Percentiles rank a stretch among this genome's conserved stretches.
These are phyloP conservation scores for Dicentrarchus labrax DNA, from an alignment of 2,113 vertebrate genomes.

Conservation along the genomic window DNA sequence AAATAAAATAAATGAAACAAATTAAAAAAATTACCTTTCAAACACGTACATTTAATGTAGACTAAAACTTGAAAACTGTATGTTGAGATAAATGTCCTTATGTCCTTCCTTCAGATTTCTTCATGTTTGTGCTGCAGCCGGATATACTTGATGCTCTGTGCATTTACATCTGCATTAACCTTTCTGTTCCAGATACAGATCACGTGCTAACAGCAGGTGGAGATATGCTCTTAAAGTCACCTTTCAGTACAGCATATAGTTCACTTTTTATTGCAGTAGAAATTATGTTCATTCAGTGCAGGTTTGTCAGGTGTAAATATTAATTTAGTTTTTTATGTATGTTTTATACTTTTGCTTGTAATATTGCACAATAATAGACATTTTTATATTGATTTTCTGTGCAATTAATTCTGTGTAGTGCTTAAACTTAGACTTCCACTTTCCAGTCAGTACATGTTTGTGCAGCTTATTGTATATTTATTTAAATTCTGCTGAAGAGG, in stretches of 20 bases:
- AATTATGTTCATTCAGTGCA: not conserved
- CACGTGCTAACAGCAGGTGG: not conserved
- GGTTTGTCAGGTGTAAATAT: conserved; percentile 57
- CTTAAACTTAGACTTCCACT: not conserved
- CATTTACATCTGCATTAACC: not conserved
- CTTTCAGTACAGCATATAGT: not conserved
- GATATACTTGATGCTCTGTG: not conserved
- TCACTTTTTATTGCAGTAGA: not conserved
- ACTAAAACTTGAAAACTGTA: too few species aligned
- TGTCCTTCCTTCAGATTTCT: too few species aligned
- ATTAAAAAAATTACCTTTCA: too few species aligned
- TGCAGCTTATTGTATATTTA: not conserved
- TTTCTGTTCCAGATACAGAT: conserved; percentile 6
- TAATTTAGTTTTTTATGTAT: conserved; percentile 16
- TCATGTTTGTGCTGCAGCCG: too few species aligned
- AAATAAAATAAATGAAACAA: too few species aligned
- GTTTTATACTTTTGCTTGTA: conserved; percentile 63
- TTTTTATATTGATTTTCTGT: conserved; percentile 29
- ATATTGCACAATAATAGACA: conserved; percentile 37
- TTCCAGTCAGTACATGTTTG: not conserved
- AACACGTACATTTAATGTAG: too few species aligned
- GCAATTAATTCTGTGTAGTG: not conserved
- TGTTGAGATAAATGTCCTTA: too few species aligned
- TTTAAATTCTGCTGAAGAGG: not conserved
- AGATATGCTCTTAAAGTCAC: not conserved